Evolutionary conservation across 2,888 invertebrate genomes (phyloP).

Genomic region (Caenorhabditis virilis): DNA sequence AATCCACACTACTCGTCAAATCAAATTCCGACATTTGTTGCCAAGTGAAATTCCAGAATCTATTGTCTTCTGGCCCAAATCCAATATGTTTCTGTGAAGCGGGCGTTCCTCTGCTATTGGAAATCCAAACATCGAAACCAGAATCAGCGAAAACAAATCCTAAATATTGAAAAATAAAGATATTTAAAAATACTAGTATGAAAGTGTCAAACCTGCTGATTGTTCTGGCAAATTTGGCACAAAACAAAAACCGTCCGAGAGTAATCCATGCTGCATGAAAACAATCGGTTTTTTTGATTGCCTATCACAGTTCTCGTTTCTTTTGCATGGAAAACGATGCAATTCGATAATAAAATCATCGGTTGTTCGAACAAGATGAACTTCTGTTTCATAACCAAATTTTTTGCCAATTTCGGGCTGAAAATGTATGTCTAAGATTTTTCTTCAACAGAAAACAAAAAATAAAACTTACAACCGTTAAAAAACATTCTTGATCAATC

Average conservation of each 20-base stretch:
- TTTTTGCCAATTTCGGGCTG: constrained; percentile 69
- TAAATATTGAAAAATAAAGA: neutral
- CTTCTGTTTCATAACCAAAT: constrained; percentile 71
- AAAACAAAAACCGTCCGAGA: constrained; percentile 54
- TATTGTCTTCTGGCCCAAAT: constrained; percentile 66
- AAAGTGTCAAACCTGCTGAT: constrained; percentile 43
- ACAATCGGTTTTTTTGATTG: constrained; percentile 41
- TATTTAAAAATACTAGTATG: neutral
- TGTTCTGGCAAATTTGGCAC: constrained; percentile 54
- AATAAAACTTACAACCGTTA: constrained; percentile 15
- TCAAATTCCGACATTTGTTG: constrained; percentile 86
- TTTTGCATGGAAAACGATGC: constrained; percentile 72
- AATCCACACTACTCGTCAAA: constrained; percentile 82
- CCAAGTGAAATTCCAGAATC: constrained; percentile 72
- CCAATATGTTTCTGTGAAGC: constrained; percentile 77
- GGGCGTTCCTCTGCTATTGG: constrained; percentile 82
- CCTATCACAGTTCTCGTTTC: constrained; percentile 14
- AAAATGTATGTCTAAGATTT: constrained; percentile 4
- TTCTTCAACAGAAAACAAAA: neutral
- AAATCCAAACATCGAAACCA: constrained; percentile 81
- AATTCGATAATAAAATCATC: constrained; percentile 73
- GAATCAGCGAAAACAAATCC: constrained; percentile 69
- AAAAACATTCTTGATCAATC: constrained; percentile 17
- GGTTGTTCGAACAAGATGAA: constrained; percentile 69
- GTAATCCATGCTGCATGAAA: constrained; percentile 64